Base-by-base conservation (phyloP, 2,113 vertebrate genomes). In the Cyrtonyx montezumae region DNA sequence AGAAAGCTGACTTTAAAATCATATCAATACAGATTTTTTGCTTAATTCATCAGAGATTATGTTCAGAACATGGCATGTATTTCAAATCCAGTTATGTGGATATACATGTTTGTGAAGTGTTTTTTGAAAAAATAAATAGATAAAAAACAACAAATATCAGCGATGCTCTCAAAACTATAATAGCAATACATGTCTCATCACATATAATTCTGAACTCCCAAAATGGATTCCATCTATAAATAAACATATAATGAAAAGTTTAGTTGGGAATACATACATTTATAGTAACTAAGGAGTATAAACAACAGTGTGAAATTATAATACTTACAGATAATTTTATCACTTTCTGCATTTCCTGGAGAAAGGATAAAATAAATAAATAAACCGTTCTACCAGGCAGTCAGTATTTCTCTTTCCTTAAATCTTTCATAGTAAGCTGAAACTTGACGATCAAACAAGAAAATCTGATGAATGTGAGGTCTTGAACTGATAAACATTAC, bases 261-360 rank as follows among this genome's bases (percentile, higher is more conserved):
- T 74, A 69, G 65, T 13, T 58, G 36, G 21, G 8, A 74, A n/a
- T 13, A 84, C 63, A 62, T 25, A 58, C 26, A 59, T 32, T 62
- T 79, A 12, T 61, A 69, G 65, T 55, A 65, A 84, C 18, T 59
- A 34, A 79, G 36, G 13, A 58, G 49, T 43, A 34, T n/a, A 71
- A 75, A 48, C 12, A 88, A 68, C 40, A 78, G 22, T 84, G 46
- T 65, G 73, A 73, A 94, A 94, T 32, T 79, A 83, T 61, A 61
- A 95, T 87, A 97, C 96, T 8, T 96, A 98, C 98, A 53, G 84
- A 32, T 80, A n/a, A 4, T 14, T 42, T 48, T 34, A 10, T 98
- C 98, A 34, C 82, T 71, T 58, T 79, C n/a, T 42, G 15, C 7
- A 93, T 82, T 93, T 56, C 82, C 97, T 98, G 94, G 56, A 83